These are phyloP conservation scores for Chromis chromis DNA, from an alignment of 2,797 vertebrate species.

Conservation along the genomic window DNA sequence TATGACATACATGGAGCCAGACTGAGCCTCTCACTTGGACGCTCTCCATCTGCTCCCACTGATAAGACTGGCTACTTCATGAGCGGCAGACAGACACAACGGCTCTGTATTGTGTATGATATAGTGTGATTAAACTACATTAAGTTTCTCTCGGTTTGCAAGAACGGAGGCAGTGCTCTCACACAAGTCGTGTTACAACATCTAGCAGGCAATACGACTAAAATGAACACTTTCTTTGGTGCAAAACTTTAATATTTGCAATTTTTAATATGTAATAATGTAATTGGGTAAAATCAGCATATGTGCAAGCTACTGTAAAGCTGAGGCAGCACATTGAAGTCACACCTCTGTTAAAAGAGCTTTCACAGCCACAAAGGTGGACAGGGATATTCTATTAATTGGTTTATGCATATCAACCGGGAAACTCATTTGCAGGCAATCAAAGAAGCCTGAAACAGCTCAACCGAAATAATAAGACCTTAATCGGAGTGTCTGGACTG, in stretches of 20 bases:
- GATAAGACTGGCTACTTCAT: slow-evolving; percentile 71
- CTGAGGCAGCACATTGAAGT: neutral
- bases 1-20: slow-evolving; percentile 81
- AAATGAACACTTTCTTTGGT: neutral
- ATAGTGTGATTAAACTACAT: slow-evolving; percentile 56
- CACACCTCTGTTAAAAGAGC: slow-evolving; percentile 6
- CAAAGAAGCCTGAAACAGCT: slow-evolving; percentile 44
- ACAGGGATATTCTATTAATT: slow-evolving; percentile 47
- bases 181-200: neutral
- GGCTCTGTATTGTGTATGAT: slow-evolving; percentile 45
- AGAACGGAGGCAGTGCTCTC: slow-evolving; percentile 10
- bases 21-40: slow-evolving; percentile 76
- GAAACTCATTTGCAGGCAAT: slow-evolving; percentile 43
- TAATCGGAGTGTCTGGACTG: slow-evolving; percentile 6
- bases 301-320: neutral
- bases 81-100: slow-evolving; percentile 50
- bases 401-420: slow-evolving; percentile 48
- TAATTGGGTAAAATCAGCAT: neutral
- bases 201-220: neutral
- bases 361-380: slow-evolving; percentile 24
- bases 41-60: slow-evolving; percentile 77
- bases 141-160: slow-evolving; percentile 32
- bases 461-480: slow-evolving; percentile 43
- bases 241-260: neutral
- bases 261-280: neutral